phyloP scores from a whole-genome alignment of 2,113 vertebrate genomes.

The Hucho hucho region DNA sequence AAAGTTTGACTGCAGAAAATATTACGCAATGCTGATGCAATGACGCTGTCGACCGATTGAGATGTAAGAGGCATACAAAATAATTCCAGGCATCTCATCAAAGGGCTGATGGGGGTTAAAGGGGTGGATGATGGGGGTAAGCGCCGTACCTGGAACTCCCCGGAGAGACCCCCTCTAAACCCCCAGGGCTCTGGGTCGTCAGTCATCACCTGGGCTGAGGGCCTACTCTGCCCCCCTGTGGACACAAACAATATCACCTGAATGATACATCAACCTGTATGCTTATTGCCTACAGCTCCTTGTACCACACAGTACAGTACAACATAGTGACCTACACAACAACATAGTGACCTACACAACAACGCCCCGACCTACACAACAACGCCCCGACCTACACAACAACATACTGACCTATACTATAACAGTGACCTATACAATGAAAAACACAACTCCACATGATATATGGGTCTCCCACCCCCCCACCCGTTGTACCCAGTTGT shows the following conservation, averaged over 20 bases:
- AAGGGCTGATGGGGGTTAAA: conserved; percentile 39
- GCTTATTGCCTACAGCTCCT: too few relatives aligned
- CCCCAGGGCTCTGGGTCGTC: conserved; percentile 97
- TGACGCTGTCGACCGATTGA: too few relatives aligned
- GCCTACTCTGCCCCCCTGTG: conserved; percentile 87
- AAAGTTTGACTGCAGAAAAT: too few relatives aligned
- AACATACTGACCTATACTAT: too few relatives aligned
- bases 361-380: too few relatives aligned
- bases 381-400: too few relatives aligned
- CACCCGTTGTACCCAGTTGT: conserved; percentile 67
- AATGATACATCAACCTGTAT: not conserved
- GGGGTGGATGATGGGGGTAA: conserved; percentile 79
- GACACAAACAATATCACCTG: not conserved
- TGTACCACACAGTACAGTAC: not conserved
- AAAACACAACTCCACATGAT: too few relatives aligned
- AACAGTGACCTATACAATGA: too few relatives aligned
- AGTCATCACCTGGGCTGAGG: conserved; percentile 87
- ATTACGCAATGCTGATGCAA: too few relatives aligned
- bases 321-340: not conserved
- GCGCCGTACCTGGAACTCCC: conserved; percentile 94
- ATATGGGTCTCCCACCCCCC: too few relatives aligned
- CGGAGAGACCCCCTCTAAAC: conserved; percentile 98
- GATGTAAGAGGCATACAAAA: too few relatives aligned
- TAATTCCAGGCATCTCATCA: conserved; percentile 15
- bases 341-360: too few relatives aligned